Evolutionary conservation across 1,140 invertebrate genomes (phyloP).

Genomic region (Temnothorax longispinosus): DNA sequence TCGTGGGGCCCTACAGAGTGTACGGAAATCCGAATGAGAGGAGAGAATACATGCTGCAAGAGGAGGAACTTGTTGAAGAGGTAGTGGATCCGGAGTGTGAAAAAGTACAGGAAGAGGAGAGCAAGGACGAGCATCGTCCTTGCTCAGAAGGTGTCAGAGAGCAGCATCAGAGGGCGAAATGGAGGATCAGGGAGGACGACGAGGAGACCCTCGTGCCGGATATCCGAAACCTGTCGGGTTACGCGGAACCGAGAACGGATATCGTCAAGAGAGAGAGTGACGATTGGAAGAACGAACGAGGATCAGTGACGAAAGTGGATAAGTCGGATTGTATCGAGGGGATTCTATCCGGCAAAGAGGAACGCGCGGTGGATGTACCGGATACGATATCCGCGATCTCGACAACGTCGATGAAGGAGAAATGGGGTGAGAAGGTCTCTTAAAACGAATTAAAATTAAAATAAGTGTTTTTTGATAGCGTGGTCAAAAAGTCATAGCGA

Average conservation of each 20-base stretch:
- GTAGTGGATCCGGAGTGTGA: constrained; percentile 70
- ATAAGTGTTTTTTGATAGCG: too few relatives aligned
- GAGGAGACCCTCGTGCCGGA: constrained; percentile 71
- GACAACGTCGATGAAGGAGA: constrained; percentile 32
- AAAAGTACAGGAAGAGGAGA: constrained; percentile 32
- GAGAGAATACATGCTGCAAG: constrained; percentile 77
- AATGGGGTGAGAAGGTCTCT: constrained; percentile 61
- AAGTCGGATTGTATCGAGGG: constrained; percentile 10
- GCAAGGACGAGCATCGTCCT: constrained; percentile 53
- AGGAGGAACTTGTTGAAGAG: constrained; percentile 80
- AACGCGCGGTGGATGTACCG: constrained; percentile 75
- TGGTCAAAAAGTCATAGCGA: too few relatives aligned
- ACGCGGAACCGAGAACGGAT: neutral
- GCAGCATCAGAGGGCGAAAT: constrained; percentile 66
- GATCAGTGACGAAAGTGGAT: constrained; percentile 19
- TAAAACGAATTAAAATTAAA: neutral
- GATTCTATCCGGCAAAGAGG: constrained; percentile 71
- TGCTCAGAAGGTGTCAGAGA: too few relatives aligned
- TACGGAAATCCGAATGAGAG: constrained; percentile 73
- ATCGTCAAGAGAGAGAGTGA: constrained; percentile 19
- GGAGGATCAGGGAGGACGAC: constrained; percentile 75
- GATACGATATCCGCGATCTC: constrained; percentile 61
- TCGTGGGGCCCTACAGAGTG: constrained; percentile 78
- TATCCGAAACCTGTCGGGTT: constrained; percentile 50
- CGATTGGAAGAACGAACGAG: constrained; percentile 50